Base-by-base conservation (phyloP, 2,888 invertebrate species). In the Argyresthia albistria region DNA sequence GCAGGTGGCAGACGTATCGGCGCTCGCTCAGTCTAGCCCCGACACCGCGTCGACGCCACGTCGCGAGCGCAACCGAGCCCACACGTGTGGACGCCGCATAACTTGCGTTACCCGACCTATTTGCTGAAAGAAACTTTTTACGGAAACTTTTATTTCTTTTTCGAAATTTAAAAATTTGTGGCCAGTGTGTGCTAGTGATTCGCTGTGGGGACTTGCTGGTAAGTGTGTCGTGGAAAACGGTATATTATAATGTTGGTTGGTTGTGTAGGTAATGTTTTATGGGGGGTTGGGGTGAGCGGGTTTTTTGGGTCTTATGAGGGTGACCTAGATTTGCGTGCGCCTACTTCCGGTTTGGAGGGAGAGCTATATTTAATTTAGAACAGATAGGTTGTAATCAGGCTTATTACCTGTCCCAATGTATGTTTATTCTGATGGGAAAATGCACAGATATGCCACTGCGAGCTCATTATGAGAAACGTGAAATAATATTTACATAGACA, bases 1-100 rank as follows among this genome's bases (percentile, higher is more conserved):
- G 81, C 78, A 79, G 82, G 78, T 81, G 80, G 82, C 80, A 84
- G 86, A 86, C 86, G 76, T 74, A 66, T 71, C 79, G 86, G 82
- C 83, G 86, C 84, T 83, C 43, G 35, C 8, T 76, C 82, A 86
- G 86, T 84, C 80, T 76, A 70, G 66, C 82, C 80, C 82, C 82
- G 69, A 70, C 70, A 59, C 66, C 73, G 73, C 67, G 64, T 10
- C 42, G 50, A 14, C 37, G 4, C 48, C 48, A 48, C 48, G 48
- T 37, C 48, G 48, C 48, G n/a, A 12, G 10, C 47, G 12, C 35
- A 35, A 35, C 35, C n/a, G 12, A 11, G 12, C 8, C 16, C n/a
- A 47, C 47, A 47, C 47, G 47, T 47, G 47, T 45, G 9, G 25
- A 12, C 16, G 14, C 47, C n/a, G 35, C 47, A 9, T 14, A 45